These are phyloP conservation scores for Coleophora deauratella DNA, from an alignment of 2,888 invertebrate genomes.

Conservation along the genomic window DNA sequence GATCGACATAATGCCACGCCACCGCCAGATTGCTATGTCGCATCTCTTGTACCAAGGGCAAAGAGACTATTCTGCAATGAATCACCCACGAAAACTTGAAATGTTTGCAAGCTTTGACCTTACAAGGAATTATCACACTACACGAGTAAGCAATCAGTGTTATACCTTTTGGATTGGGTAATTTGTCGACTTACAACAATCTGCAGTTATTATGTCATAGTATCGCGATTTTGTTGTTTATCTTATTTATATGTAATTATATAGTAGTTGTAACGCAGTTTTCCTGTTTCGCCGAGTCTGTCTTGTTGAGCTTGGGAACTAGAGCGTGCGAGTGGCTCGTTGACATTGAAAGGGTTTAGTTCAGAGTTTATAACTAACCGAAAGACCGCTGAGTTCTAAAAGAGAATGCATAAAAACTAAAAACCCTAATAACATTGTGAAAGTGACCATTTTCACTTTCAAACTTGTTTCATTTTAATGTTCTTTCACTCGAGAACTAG, in stretches of 20 bases:
- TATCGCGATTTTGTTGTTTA: background rate
- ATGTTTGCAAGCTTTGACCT: conserved; percentile 30
- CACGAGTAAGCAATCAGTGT: background rate
- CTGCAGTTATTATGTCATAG: background rate
- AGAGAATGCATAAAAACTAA: background rate
- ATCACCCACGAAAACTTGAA: conserved; percentile 18
- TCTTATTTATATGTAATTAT: too few relatives aligned
- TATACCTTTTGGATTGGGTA: conserved; percentile 6
- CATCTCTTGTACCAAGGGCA: conserved; percentile 27
- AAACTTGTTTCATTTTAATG: background rate
- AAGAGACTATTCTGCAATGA: conserved; percentile 13
- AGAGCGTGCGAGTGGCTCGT: conserved; percentile 38
- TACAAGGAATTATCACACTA: conserved; percentile 21
- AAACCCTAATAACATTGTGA: background rate
- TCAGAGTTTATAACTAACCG: background rate
- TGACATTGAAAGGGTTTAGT: conserved; percentile 18
- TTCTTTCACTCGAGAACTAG: background rate
- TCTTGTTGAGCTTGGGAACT: conserved; percentile 41
- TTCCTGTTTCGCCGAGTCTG: conserved; percentile 33
- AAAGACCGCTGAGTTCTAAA: too few relatives aligned
- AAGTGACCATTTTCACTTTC: conserved; percentile 1
- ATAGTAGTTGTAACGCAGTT: conserved; percentile 4
- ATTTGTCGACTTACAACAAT: conserved; percentile 2
- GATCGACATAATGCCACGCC: conserved; percentile 9
- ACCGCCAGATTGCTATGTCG: conserved; percentile 16